Evolutionary conservation across 2,888 invertebrate genomes (phyloP), one percentile per base, ranked within the genome.

Genomic region (Chrysodeixis includens): DNA sequence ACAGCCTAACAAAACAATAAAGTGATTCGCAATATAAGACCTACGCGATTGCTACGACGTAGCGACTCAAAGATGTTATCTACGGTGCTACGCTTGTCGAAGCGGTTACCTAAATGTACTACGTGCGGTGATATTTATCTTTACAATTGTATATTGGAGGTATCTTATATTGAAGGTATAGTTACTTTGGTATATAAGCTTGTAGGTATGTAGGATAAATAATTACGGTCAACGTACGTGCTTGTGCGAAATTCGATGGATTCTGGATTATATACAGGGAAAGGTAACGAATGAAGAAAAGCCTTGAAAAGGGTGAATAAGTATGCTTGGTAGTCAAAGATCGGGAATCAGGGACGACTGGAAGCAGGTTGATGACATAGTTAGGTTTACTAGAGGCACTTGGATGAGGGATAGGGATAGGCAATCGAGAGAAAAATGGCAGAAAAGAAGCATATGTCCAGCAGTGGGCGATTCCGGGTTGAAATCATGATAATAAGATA

Each of bases 61-160:
- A 49, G 46, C 35, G 14, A 35, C 40, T 14, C 16, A 44, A 44
- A 16, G n/a, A 46, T 46, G 18, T 46, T 46, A 49, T 20, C 46
- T 49, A 49, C 46, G 46, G 10, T 9, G 46, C 46, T 49, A 49
- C 46, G 46, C 18, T 35, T 20, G 46, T 18, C 10, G 46, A 49
- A 49, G 46, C 46, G 18, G 46, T 49, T 49, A 18, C 46, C 18
- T 49, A 49, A 49, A 18, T 49, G 10, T 49, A 10, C 46, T 49
- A 49, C 46, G 46, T 20, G 46, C 18, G n/a, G 2, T 7, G 40
- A 35, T 35, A 35, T 40, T 40, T 40, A 49, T 49, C 46, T 49
- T 40, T 49, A 18, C 18, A 18, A 18, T 46, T 46, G 46, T 46
- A 9, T 26, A 26, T 26, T 26, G 26, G 18, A 46, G 46, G 46